Evolutionary conservation across 1,140 invertebrate species (phyloP), one percentile per base, ranked within the genome.

Genomic region (Ceratosolen solmsi): DNA sequence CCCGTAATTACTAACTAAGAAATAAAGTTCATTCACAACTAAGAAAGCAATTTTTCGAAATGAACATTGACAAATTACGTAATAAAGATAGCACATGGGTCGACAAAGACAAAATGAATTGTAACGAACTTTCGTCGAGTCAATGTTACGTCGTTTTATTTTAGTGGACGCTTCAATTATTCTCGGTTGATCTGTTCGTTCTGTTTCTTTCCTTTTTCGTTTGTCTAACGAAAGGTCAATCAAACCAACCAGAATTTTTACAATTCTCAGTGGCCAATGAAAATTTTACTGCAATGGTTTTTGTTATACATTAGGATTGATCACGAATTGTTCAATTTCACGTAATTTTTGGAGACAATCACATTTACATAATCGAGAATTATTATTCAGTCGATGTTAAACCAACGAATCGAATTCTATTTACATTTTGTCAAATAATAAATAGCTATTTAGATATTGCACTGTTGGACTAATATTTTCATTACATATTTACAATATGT

Each of bases 211-310:
- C n/a, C 38, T 13, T 54, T 79, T 75, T 58, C n/a, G 60, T 70
- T 36, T 33, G 27, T 71, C 33, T 56, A 58, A 27, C 15, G 7
- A 80, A 73, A 51, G 38, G 8, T 80, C 78, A 49, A 79, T 72
- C 51, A 30, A 79, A 17, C 36, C 17, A 20, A 27, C 27, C 56
- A 22, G 38, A 41, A 73, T 65, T 80, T 80, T 80, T 74, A 74
- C 71, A 56, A 74, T 68, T 36, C 63, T 60, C 75, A 20, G 33
- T 25, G 33, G 36, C 49, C 33, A 33, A 7, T 5, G 2, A 51
- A 65, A 73, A 81, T 68, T 81, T 75, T 75, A 46, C 72, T 68
- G 71, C 65, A 75, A 75, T 63, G 56, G 60, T n/a, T 75, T 75
- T 75, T 46, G 79, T 30, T 25, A 56, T 33, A 36, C 30, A 36